These are phyloP conservation scores for Ariopsis seemanni DNA, from an alignment of 2,113 vertebrate genomes.

Conservation along the genomic window DNA sequence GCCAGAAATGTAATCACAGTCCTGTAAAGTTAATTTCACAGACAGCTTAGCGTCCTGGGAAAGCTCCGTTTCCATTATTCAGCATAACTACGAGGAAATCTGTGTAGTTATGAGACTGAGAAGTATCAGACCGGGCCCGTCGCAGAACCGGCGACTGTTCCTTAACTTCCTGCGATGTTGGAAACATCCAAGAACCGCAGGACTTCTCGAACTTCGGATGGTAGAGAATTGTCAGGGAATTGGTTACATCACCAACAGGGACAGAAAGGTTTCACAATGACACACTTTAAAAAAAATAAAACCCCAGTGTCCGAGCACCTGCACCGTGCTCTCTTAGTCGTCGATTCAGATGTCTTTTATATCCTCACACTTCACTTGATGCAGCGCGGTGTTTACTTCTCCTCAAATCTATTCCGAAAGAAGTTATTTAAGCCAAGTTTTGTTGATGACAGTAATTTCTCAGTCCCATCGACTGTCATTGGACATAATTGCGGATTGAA, in stretches of 20 bases:
- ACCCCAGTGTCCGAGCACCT: neutral
- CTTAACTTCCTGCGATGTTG: neutral
- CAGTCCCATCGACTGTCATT: neutral
- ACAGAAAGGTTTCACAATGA: neutral
- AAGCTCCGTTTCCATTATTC: neutral
- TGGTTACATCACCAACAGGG: neutral
- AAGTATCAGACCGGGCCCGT: neutral
- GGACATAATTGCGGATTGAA: neutral
- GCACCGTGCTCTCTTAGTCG: neutral
- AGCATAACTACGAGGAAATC: neutral
- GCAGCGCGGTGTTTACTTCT: neutral
- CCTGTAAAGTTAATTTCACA: neutral
- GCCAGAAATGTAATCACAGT: neutral
- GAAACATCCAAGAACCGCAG: neutral
- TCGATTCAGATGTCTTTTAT: neutral
- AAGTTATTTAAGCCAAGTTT: too few species aligned
- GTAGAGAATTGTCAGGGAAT: neutral
- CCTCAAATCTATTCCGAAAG: neutral
- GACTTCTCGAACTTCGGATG: neutral
- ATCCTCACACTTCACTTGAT: neutral
- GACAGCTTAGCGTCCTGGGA: neutral
- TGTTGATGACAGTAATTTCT: neutral
- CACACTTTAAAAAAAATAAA: too few species aligned
- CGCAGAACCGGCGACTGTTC: neutral
- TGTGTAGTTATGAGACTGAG: neutral